phyloP scores from a whole-genome alignment of 2,797 vertebrate species.

The Simalia tracyae region DNA sequence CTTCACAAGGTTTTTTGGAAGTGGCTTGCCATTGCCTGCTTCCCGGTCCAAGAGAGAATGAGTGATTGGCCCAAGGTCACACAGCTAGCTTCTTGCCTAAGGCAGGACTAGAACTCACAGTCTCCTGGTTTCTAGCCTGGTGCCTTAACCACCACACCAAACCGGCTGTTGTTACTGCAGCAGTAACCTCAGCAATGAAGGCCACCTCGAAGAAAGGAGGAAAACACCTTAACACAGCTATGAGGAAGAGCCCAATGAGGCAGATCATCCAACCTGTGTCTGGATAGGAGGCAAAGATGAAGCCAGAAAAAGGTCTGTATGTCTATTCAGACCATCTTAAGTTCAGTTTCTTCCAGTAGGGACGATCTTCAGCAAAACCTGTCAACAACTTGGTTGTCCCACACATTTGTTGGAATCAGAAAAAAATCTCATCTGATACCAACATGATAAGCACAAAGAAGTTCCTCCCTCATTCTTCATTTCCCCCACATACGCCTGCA shows the following conservation, averaged over 20 bases:
- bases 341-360: background rate
- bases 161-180: background rate
- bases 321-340: background rate
- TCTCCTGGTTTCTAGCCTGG: background rate
- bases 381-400: background rate
- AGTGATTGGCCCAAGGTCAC: background rate
- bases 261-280: background rate
- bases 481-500: background rate
- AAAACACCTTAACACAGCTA: background rate
- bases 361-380: background rate
- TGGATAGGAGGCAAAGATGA: background rate
- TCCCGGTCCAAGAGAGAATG: background rate
- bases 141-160: background rate
- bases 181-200: background rate
- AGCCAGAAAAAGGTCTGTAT: background rate
- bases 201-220: background rate
- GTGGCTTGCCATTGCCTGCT: background rate
- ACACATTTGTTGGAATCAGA: background rate
- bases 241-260: background rate
- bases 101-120: background rate
- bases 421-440: background rate
- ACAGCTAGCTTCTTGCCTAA: background rate
- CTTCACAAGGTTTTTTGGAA: background rate
- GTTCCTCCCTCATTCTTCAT: background rate
- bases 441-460: background rate